Conservation (phyloP, 2,888 invertebrate species). For the Acanthosoma haemorrhoidale region DNA sequence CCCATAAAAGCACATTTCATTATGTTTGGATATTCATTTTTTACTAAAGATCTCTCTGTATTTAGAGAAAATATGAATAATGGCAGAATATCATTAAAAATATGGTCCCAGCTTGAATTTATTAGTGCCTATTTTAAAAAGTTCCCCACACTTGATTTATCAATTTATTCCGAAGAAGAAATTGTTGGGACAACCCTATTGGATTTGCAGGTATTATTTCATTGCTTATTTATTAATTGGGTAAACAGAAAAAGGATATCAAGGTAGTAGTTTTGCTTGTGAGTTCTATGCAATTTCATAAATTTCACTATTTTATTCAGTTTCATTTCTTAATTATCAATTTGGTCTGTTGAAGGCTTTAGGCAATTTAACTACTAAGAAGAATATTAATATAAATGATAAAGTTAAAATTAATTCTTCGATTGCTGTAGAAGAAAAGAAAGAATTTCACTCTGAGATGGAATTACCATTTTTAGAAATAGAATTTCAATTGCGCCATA, state of each 20-base stretch:
- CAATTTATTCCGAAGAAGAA: constrained; percentile 31
- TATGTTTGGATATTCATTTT: constrained; percentile 33
- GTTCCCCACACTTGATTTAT: constrained; percentile 33
- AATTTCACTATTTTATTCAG: not conserved
- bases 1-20: constrained; percentile 32
- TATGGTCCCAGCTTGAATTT: constrained; percentile 32
- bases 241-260: too few species aligned
- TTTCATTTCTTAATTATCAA: not conserved
- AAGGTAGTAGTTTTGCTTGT: not conserved
- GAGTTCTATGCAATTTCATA: not conserved
- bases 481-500: constrained; percentile 1
- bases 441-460: constrained; percentile 20
- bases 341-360: constrained; percentile 28
- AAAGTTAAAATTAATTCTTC: constrained; percentile 27
- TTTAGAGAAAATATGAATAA: constrained; percentile 23
- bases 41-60: constrained; percentile 32
- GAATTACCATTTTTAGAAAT: not conserved
- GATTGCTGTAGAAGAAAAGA: constrained; percentile 9
- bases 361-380: constrained; percentile 27
- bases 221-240: not conserved
- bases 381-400: constrained; percentile 26
- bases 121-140: constrained; percentile 37
- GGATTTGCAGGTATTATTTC: constrained; percentile 32
- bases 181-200: constrained; percentile 32
- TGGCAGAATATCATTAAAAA: constrained; percentile 28